Conservation (phyloP, 1,140 invertebrate species). For the Drosophila lini region DNA sequence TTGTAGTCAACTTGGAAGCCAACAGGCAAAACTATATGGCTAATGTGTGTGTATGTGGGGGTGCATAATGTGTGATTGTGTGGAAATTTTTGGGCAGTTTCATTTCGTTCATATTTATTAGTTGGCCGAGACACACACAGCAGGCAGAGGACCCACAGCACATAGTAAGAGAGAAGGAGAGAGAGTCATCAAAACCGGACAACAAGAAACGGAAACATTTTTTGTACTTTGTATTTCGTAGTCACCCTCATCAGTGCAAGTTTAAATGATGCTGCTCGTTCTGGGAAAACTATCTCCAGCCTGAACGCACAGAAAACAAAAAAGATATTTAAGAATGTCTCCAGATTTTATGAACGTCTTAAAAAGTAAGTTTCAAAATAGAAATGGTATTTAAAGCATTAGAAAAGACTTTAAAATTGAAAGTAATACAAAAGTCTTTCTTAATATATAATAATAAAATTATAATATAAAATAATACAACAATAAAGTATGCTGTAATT, state of each 20-base stretch:
- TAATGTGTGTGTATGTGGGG: slow-evolving; percentile 64
- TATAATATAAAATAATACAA: no score
- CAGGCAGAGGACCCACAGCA: not conserved
- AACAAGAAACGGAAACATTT: slow-evolving; percentile 80
- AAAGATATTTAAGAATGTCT: not conserved
- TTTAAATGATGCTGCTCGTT: slow-evolving; percentile 65
- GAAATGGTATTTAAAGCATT: not conserved
- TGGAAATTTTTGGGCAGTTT: slow-evolving; percentile 83
- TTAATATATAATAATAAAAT: no score
- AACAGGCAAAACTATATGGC: slow-evolving; percentile 80
- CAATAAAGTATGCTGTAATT: no score
- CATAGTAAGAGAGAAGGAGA: slow-evolving; percentile 3
- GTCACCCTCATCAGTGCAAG: slow-evolving; percentile 76
- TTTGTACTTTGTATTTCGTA: slow-evolving; percentile 67
- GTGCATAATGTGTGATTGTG: slow-evolving; percentile 82
- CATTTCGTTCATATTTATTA: slow-evolving; percentile 84
- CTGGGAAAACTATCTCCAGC: slow-evolving; percentile 63
- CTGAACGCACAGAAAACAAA: slow-evolving; percentile 20
- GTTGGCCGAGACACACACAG: slow-evolving; percentile 67
- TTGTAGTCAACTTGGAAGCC: slow-evolving; percentile 81
- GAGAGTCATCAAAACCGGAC: slow-evolving; percentile 73
- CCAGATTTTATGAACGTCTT: no score
- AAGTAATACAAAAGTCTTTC: no score
- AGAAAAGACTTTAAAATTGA: no score
- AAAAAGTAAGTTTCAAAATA: no score